A percentile compares a stretch with the other conserved stretches of the same genome.
Conservation (phyloP, 2,797 vertebrate genomes). For the Dipus sagitta region DNA sequence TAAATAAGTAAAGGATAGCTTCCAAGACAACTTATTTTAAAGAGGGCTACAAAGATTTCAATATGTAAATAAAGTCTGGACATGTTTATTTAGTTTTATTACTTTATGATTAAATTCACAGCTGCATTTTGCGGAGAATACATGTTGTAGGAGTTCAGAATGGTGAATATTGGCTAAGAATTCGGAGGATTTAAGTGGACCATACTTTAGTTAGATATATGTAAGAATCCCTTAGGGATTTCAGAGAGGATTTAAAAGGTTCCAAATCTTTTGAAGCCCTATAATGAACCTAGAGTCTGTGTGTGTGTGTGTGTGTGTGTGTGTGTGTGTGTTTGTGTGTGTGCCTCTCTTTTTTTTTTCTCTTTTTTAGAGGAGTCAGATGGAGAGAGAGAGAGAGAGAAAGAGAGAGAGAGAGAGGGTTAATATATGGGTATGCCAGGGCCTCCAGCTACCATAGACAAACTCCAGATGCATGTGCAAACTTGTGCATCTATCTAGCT, state of each 20-base stretch:
- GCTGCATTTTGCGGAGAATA: constrained; percentile 58
- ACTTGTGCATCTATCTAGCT: no score
- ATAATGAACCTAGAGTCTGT: constrained; percentile 64
- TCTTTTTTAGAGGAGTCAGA: no score
- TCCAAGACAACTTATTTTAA: constrained; percentile 61
- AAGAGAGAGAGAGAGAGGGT: no score
- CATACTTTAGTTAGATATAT: constrained; percentile 61
- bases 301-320: no score
- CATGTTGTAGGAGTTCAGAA: constrained; percentile 47
- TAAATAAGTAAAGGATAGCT: constrained; percentile 34
- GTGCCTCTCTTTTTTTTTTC: no score
- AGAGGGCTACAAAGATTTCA: constrained; percentile 41
- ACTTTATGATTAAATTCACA: constrained; percentile 60
- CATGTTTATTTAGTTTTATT: constrained; percentile 55
- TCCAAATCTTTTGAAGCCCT: constrained; percentile 73
- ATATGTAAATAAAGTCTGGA: constrained; percentile 59
- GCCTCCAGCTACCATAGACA: no score
- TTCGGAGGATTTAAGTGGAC: constrained; percentile 55
- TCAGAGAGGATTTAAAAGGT: constrained; percentile 63
- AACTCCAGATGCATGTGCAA: no score
- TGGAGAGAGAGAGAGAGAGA: no score
- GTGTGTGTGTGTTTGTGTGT: no score
- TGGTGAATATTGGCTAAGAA: constrained; percentile 40
- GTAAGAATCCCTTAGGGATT: constrained; percentile 53
- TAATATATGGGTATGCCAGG: no score